Evolutionary conservation across 1,140 invertebrate genomes (phyloP), one percentile per base, ranked within the genome.

Genomic region (Globodera ellingtonae): DNA sequence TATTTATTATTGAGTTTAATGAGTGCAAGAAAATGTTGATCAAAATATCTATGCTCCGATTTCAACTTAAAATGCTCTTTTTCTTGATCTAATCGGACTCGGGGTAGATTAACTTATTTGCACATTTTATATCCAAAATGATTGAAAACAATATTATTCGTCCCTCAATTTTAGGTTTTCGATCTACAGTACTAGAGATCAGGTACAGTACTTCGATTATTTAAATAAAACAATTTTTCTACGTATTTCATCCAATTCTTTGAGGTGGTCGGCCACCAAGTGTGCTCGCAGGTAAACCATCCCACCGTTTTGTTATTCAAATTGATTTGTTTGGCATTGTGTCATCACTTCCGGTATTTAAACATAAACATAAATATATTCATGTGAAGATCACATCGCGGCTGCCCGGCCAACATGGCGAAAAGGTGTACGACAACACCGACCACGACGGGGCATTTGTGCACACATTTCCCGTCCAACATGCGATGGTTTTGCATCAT

Each of bases 401-500:
- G 78, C 71, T 88, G 13, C 80, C 87, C 9, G 85, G 84, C 10
- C 87, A 88, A 77, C 74, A 81, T 48, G 88, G 83, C 10, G 83
- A 88, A 72, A 86, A 86, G 24, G 79, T 85, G 18, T 88, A 84
- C 78, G 71, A 70, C 1, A 80, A 89, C 48, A 81, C 85, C 18
- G 85, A 87, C 76, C 87, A 88, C 66, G 88, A 88, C 79, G 73
- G 89, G 9, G 81, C 84, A 35, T 89, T 88, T 69, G 79, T 82
- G 35, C 72, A 89, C 59, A 82, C 88, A n/a, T 85, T 86, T 75
- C 79, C 81, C 8, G 78, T 88, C 44, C 82, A 81, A 66, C 69
- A 83, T 56, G 65, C 72, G 44, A 88, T 88, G 87, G 86, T 88
- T 21, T 18, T 35, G 4, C 78, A 89, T 75, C 87, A 88, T 70